phyloP scores from a whole-genome alignment of 2,113 vertebrate genomes.

The Ivindomyrus marchei region DNA sequence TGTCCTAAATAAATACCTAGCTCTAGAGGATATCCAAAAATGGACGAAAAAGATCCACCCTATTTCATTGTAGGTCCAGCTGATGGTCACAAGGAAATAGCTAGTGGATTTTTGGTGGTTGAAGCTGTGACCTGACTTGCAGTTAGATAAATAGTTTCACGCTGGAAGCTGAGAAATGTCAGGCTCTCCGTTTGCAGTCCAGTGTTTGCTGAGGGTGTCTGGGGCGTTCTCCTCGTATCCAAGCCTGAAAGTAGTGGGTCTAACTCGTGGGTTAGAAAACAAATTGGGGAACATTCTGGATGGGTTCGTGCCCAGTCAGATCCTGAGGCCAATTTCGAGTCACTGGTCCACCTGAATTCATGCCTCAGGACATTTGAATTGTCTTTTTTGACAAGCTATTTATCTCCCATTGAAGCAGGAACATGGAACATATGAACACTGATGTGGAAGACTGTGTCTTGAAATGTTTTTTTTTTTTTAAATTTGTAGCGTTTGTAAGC shows the following conservation, averaged over 20 bases:
- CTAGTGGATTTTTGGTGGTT: not conserved
- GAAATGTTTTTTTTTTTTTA: not conserved
- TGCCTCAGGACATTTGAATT: not conserved
- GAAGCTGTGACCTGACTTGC: conserved; percentile 35
- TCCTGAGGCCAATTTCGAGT: not conserved
- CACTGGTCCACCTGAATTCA: not conserved
- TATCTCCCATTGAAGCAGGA: not conserved
- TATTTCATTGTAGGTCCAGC: conserved; percentile 14
- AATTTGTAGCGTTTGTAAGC: not conserved
- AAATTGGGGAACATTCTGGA: not conserved
- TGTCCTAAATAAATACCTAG: not conserved
- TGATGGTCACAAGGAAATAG: not conserved
- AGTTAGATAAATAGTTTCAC: conserved; percentile 39
- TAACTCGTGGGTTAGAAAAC: conserved; percentile 1
- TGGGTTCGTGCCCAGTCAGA: not conserved
- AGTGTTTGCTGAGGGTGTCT: conserved; percentile 39
- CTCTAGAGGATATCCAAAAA: not conserved
- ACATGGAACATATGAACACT: not conserved
- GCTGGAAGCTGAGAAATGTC: conserved; percentile 45
- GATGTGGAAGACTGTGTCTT: not conserved
- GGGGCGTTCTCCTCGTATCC: not conserved
- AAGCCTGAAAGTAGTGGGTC: not conserved
- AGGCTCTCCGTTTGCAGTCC: conserved; percentile 25
- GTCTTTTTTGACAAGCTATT: not conserved
- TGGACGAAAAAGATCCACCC: not conserved